Evolutionary conservation across 2,113 vertebrate species (phyloP).

Genomic region (Penelope pileata): DNA sequence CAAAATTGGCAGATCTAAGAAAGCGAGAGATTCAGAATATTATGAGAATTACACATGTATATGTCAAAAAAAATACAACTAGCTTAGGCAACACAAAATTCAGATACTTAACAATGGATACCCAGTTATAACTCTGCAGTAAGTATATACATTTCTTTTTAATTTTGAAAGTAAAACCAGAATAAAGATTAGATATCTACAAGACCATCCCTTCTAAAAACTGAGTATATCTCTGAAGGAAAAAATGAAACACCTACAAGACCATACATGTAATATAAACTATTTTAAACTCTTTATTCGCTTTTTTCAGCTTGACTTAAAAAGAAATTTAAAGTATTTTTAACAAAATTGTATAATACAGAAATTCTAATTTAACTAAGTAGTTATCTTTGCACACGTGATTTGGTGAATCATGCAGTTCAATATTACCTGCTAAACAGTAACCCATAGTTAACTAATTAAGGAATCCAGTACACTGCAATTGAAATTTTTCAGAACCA

Average conservation of each 20-base stretch:
- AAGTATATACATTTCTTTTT: not conserved
- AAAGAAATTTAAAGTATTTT: not conserved
- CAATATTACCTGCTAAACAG: constrained; percentile 26
- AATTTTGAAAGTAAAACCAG: constrained; percentile 16
- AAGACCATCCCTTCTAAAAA: not conserved
- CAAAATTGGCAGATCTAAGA: not conserved
- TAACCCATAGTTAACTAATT: constrained; percentile 2
- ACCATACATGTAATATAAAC: no score
- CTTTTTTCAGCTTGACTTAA: not conserved
- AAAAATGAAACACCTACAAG: not conserved
- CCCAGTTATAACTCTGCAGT: not conserved
- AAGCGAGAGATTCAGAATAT: not conserved
- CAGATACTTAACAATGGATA: not conserved
- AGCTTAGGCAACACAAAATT: not conserved
- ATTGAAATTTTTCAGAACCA: not conserved
- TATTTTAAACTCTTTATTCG: not conserved
- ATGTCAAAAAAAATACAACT: not conserved
- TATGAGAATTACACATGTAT: not conserved
- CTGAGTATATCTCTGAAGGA: not conserved
- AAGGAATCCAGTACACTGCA: not conserved
- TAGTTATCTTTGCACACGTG: constrained; percentile 5
- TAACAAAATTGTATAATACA: constrained; percentile 7
- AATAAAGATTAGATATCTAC: constrained; percentile 2
- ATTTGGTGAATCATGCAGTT: constrained; percentile 21
- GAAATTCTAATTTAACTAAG: not conserved